A percentile compares a stretch with the other conserved stretches of the same genome.
phyloP scores from a whole-genome alignment of 1,140 invertebrate species.

The Lasioglossum baleicum region DNA sequence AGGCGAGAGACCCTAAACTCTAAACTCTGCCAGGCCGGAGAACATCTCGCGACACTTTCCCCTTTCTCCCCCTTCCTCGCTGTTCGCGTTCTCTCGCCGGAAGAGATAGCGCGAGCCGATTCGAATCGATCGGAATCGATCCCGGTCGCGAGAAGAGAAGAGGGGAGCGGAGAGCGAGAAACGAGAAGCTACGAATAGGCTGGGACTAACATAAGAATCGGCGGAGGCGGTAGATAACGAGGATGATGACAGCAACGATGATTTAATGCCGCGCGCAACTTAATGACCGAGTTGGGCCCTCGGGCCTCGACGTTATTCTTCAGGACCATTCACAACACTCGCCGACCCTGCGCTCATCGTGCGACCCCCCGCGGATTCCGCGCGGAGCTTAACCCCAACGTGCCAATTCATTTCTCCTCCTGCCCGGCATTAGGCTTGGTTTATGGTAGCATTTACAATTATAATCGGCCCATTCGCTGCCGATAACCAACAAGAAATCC shows the following conservation, averaged over 20 bases:
- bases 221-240: conserved; percentile 74
- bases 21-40: too few species aligned
- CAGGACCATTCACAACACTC: conserved; percentile 67
- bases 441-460: conserved; percentile 78
- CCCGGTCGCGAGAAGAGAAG: neutral
- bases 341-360: conserved; percentile 52
- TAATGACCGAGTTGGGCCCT: conserved; percentile 69
- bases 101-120: too few species aligned
- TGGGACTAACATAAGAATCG: conserved; percentile 60
- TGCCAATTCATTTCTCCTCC: conserved; percentile 65
- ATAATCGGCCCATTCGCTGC: conserved; percentile 70
- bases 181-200: conserved; percentile 66
- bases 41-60: too few species aligned
- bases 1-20: too few species aligned
- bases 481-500: conserved; percentile 47
- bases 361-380: conserved; percentile 68
- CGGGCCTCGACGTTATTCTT: conserved; percentile 67
- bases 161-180: conserved; percentile 11
- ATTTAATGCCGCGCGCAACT: conserved; percentile 73
- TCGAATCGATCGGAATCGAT: conserved; percentile 13
- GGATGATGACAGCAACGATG: conserved; percentile 79
- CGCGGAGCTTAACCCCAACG: conserved; percentile 63
- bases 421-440: conserved; percentile 62
- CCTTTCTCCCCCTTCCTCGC: too few species aligned
- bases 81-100: too few species aligned